These are phyloP conservation scores for Drosophila rufa DNA, from an alignment of 1,140 invertebrate species.

Conservation along the genomic window DNA sequence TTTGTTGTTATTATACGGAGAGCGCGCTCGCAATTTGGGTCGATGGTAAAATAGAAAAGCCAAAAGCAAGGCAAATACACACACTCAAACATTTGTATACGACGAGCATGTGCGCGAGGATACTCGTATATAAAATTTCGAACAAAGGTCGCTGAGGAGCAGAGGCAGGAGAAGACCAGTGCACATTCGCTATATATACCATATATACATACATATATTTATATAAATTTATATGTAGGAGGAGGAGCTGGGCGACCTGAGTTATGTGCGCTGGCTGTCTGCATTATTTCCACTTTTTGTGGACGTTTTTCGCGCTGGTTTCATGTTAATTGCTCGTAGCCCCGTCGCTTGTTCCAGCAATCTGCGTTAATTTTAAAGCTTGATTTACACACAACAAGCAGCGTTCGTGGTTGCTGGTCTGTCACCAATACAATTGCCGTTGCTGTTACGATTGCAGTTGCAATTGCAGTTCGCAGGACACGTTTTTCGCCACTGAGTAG, in stretches of 20 bases:
- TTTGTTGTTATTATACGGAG: slow-evolving; percentile 66
- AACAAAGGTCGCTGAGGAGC: slow-evolving; percentile 75
- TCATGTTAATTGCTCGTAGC: slow-evolving; percentile 81
- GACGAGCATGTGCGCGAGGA: slow-evolving; percentile 12
- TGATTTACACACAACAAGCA: slow-evolving; percentile 76
- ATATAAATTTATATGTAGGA: slow-evolving; percentile 16
- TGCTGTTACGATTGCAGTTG: not conserved
- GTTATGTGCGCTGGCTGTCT: slow-evolving; percentile 60
- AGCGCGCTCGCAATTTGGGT: slow-evolving; percentile 78
- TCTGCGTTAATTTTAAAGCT: slow-evolving; percentile 83
- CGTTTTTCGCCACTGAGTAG: slow-evolving; percentile 32
- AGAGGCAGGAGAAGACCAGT: slow-evolving; percentile 25
- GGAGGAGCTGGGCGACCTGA: slow-evolving; percentile 34
- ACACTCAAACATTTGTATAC: slow-evolving; percentile 39
- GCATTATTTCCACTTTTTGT: slow-evolving; percentile 61
- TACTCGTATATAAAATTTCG: slow-evolving; percentile 57
- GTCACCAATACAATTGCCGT: slow-evolving; percentile 11
- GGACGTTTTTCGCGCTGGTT: slow-evolving; percentile 61
- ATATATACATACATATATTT: slow-evolving; percentile 12
- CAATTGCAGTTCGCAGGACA: slow-evolving; percentile 29
- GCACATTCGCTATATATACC: slow-evolving; percentile 66
- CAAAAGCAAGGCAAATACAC: slow-evolving; percentile 71
- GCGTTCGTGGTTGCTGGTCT: slow-evolving; percentile 15
- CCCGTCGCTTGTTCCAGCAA: slow-evolving; percentile 79
- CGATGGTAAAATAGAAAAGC: slow-evolving; percentile 83